Base-by-base conservation (phyloP, 2,113 vertebrate genomes). In the Plecturocebus donacophilus region DNA sequence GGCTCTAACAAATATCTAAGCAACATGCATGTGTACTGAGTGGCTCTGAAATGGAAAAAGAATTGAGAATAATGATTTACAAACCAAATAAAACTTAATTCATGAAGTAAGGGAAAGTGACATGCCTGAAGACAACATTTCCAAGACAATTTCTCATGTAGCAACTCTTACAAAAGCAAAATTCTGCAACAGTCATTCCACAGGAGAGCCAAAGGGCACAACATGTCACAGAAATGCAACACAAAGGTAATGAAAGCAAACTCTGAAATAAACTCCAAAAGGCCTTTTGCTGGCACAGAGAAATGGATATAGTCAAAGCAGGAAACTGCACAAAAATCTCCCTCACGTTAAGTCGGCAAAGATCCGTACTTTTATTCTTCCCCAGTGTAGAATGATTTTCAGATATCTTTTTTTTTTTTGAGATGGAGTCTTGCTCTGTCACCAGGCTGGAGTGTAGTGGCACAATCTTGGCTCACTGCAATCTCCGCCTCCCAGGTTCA, bases 21-120 rank as follows among this genome's bases (percentile, higher is more conserved):
- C 96, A 99, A 98, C 94, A 99, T 99, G 98, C 99, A 99, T 94
- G 99, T 99, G 97, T 99, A 99, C n/a, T 99, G 99, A 96, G 99
- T 99, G 52, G 99, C 98, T 99, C 99, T 99, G 98, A 97, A 99
- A 99, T 56, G 98, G 98, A 97, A 96, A 73, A 77, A 64, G 94
- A 98, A 97, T 98, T 0, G 95, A 97, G 70, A 97, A 98, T 58
- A 97, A 96, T 17, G 82, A 96, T 12, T 98, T 92, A 98, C 27
- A 92, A 96, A 70, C 93, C 96, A 98, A 91, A 92, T 82, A 77
- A 42, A 96, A 79, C 88, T 32, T 54, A 82, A 89, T 12, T 1
- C 68, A 6, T 61, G 56, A 94, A 47, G 8, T 32, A 76, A 83
- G 17, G 80, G 79, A 84, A 95, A 87, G 54, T 79, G 79, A 91